A percentile compares a stretch with the other conserved stretches of the same genome.
Evolutionary conservation across 2,797 vertebrate species (phyloP).

Genomic region (Sarcoramphus papa): DNA sequence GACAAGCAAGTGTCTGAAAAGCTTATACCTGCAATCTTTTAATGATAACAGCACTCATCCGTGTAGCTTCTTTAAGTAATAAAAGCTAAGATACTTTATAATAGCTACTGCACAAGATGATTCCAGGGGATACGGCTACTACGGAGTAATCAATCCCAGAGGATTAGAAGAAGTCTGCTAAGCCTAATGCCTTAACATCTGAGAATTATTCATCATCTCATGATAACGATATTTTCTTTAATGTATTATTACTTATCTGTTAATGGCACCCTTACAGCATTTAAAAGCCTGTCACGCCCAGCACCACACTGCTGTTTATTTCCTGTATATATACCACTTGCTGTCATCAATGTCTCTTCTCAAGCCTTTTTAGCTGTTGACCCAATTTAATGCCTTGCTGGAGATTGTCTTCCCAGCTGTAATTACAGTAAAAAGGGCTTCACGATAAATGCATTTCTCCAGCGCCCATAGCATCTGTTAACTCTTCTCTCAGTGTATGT

Average conservation of each 20-base stretch:
- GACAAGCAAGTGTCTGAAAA: not conserved
- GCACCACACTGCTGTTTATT: not conserved
- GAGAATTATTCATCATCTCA: constrained; percentile 46
- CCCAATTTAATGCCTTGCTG: constrained; percentile 72
- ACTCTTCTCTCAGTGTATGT: not conserved
- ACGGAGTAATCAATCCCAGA: not conserved
- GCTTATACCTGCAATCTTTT: not conserved
- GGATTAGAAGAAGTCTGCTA: constrained; percentile 33
- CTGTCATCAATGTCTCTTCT: constrained; percentile 34
- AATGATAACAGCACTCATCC: not conserved
- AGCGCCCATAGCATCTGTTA: constrained; percentile 37
- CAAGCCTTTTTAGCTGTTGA: constrained; percentile 63
- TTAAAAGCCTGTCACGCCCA: constrained; percentile 12
- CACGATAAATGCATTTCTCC: constrained; percentile 28
- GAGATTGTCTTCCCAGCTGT: constrained; percentile 51
- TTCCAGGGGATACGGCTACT: not conserved
- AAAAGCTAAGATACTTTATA: not conserved
- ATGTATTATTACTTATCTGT: constrained; percentile 62
- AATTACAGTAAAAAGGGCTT: constrained; percentile 62
- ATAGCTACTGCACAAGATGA: not conserved
- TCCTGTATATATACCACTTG: constrained; percentile 30
- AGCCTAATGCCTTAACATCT: constrained; percentile 31
- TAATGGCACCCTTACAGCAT: constrained; percentile 43
- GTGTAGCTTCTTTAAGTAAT: not conserved
- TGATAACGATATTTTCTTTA: constrained; percentile 29